Evolutionary conservation across 2,113 vertebrate genomes (phyloP).

Genomic region (Paedocypris sp.): DNA sequence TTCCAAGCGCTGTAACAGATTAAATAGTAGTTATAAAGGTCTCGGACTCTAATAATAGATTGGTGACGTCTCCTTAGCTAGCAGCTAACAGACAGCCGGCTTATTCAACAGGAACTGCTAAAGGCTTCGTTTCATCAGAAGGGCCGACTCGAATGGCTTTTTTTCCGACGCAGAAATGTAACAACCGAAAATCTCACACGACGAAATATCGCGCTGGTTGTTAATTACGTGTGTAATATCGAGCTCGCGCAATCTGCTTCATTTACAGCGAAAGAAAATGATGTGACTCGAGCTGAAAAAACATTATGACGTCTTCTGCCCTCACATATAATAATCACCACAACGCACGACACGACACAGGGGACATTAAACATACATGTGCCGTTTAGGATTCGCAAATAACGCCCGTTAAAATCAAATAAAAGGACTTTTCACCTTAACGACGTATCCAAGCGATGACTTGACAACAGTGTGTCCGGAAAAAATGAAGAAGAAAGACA

Average conservation of each 20-base stretch:
- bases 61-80: conserved; percentile 57
- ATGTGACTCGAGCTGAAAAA: conserved; percentile 54
- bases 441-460: conserved; percentile 54
- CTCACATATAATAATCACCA: background rate
- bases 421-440: conserved; percentile 54
- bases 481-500: conserved; percentile 11
- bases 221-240: no score
- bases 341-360: background rate
- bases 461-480: conserved; percentile 44
- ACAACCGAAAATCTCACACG: background rate
- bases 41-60: conserved; percentile 58
- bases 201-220: background rate
- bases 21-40: background rate
- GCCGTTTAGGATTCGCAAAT: conserved; percentile 20
- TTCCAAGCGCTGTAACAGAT: background rate
- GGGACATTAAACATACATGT: conserved; percentile 11
- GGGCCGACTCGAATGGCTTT: background rate
- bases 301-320: conserved; percentile 54
- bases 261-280: conserved; percentile 42
- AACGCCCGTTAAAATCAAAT: conserved; percentile 1
- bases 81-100: conserved; percentile 39
- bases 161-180: conserved; percentile 1
- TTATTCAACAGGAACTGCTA: conserved; percentile 17
- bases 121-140: background rate
- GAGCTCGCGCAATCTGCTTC: background rate